These are phyloP conservation scores for Spheniscus mendiculus DNA, from an alignment of 2,113 vertebrate genomes.

Conservation along the genomic window DNA sequence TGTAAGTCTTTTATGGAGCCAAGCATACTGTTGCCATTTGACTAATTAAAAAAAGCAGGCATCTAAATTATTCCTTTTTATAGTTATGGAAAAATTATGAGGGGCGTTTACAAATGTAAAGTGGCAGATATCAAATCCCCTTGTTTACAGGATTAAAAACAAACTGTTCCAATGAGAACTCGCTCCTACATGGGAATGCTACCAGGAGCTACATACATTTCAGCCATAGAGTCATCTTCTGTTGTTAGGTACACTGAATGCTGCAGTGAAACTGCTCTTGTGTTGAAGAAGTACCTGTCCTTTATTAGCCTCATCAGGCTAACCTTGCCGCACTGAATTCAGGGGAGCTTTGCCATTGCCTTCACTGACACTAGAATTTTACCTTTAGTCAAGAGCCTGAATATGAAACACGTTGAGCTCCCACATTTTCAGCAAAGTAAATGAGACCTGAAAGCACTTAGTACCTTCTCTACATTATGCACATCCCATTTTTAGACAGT, in stretches of 20 bases:
- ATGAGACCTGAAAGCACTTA: not conserved
- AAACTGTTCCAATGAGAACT: not conserved
- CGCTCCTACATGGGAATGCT: not conserved
- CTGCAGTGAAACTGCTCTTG: not conserved
- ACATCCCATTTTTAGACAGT: not conserved
- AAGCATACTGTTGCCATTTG: not conserved
- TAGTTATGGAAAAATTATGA: not conserved
- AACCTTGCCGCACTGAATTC: not conserved
- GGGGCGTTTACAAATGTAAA: not conserved
- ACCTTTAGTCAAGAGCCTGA: not conserved
- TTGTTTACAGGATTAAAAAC: not conserved
- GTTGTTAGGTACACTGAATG: not conserved
- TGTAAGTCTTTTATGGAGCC: not conserved
- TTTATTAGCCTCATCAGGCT: not conserved
- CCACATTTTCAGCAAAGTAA: not conserved
- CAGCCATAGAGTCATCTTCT: not conserved
- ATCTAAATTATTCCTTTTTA: not conserved
- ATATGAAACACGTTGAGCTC: not conserved
- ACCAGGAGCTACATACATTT: not conserved
- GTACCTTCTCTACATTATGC: not conserved
- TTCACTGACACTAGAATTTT: not conserved
- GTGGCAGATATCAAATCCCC: not conserved
- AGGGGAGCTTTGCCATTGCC: not conserved
- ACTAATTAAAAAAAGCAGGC: not conserved
- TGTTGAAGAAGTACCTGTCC: not conserved